Base-by-base conservation (phyloP, 2,888 invertebrate genomes). In the Frankliniella intonsa region DNA sequence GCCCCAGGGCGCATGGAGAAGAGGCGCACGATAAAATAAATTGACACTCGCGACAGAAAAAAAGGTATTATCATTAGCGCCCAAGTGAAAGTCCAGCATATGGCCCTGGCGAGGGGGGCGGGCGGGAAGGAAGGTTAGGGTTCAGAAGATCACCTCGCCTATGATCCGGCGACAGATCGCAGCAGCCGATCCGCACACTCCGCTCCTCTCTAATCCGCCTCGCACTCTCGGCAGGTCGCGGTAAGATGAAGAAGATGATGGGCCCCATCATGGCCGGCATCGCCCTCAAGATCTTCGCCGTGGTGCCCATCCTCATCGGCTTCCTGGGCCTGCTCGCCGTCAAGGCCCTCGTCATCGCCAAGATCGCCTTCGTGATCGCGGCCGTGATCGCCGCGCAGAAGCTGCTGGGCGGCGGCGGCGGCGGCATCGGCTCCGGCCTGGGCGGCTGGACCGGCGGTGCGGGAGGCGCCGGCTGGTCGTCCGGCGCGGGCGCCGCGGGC, bases 331-430 rank as follows among this genome's bases (percentile, higher is more conserved):
- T 95, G 27, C 88, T 95, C 84, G 93, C 94, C 49, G 90, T 93
- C 80, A 95, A 95, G 88, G 95, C 95, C 50, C 88, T 95, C 82
- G 89, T 95, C 84, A 91, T 95, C 19, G 93, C 94, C 81, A 95
- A 95, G 87, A 88, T 95, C 83, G 95, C 95, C 1, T 91, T 95
- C 84, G 87, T 95, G 81, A 88, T 94, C 76, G 94, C 94, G 49
- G 91, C 93, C 0, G 89, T 94, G 50, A 87, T 94, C 81, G 93
- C 93, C 9, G 89, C 94, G 84, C 93, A 94, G 86, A 93, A 92
- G 85, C 88, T 93, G 81, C 88, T 93, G 85, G 90, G 91, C 83
- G 91, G 91, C 1, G 90, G 92, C 65, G 86, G 86, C 19, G 87
- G 85, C 27, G 84, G 85, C 51, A 85, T 85, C 12, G 85, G 85